Evolutionary conservation across 2,888 invertebrate genomes (phyloP).

Genomic region (Anoplius nigerrimus): DNA sequence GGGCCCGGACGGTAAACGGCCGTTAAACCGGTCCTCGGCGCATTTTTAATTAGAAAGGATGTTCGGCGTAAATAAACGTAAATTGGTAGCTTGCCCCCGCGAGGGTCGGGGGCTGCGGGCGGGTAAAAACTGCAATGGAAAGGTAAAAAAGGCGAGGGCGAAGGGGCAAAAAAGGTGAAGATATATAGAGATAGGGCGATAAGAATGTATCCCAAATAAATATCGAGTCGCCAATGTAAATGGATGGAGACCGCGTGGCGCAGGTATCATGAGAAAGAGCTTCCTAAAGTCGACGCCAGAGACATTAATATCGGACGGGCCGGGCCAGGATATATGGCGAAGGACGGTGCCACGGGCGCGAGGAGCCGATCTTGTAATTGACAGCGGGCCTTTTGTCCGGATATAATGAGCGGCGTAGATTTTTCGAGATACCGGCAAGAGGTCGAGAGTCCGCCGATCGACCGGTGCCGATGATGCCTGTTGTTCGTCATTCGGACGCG

Average conservation of each 20-base stretch:
- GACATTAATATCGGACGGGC: slow-evolving; percentile 1
- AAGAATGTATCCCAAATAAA: no score
- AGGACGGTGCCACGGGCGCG: background rate
- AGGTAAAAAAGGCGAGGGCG: background rate
- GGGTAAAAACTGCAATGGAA: background rate
- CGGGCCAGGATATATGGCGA: background rate
- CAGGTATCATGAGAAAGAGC: background rate
- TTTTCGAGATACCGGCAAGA: no score
- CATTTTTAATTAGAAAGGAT: slow-evolving; percentile 2
- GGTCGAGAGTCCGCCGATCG: no score
- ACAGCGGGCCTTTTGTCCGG: no score
- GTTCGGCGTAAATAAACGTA: slow-evolving; percentile 2
- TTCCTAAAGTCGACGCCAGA: background rate
- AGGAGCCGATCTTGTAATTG: no score
- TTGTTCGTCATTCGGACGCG: background rate
- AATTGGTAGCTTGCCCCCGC: background rate
- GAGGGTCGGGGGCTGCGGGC: background rate
- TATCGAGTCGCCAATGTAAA: no score
- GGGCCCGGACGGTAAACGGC: background rate
- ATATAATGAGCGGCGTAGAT: no score
- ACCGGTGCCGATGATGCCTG: no score
- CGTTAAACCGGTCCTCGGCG: slow-evolving; percentile 7
- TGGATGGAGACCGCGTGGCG: no score
- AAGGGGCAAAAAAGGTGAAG: background rate
- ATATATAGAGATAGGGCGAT: no score